Conservation (phyloP, 2,797 vertebrate species). For the Silurus lanzhouensis region DNA sequence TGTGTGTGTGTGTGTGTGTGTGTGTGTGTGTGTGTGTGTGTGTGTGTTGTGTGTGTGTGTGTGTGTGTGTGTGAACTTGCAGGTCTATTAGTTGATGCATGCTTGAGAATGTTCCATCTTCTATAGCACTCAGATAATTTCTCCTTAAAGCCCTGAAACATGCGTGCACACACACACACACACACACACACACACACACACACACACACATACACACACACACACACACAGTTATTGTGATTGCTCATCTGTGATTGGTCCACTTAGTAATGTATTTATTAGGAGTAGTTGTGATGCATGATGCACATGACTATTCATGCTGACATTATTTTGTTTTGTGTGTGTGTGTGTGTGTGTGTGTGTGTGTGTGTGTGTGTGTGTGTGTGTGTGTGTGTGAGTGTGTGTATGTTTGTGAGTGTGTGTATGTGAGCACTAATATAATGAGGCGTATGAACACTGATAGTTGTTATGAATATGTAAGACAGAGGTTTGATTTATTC, state of each 20-base stretch:
- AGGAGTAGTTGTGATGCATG: neutral
- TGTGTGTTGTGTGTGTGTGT: conserved; percentile 30
- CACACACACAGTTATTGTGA: neutral
- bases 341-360: neutral
- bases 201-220: conserved; percentile 20
- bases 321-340: neutral
- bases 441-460: neutral
- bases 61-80: conserved; percentile 58
- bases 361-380: neutral
- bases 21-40: neutral
- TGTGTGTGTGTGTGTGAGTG: neutral
- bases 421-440: neutral
- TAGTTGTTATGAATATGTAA: conserved; percentile 37
- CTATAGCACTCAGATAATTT: conserved; percentile 66
- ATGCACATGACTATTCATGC: neutral
- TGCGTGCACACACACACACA: conserved; percentile 23
- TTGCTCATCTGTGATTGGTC: neutral
- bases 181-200: conserved; percentile 11
- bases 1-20: no score
- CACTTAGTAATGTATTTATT: neutral
- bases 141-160: conserved; percentile 64
- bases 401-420: neutral
- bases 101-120: conserved; percentile 64
- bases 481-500: conserved; percentile 42
- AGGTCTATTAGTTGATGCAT: conserved; percentile 71